A percentile compares a stretch with the other conserved stretches of the same genome.
Conservation (phyloP, 2,888 invertebrate genomes). For the Synanthedon myopaeformis region DNA sequence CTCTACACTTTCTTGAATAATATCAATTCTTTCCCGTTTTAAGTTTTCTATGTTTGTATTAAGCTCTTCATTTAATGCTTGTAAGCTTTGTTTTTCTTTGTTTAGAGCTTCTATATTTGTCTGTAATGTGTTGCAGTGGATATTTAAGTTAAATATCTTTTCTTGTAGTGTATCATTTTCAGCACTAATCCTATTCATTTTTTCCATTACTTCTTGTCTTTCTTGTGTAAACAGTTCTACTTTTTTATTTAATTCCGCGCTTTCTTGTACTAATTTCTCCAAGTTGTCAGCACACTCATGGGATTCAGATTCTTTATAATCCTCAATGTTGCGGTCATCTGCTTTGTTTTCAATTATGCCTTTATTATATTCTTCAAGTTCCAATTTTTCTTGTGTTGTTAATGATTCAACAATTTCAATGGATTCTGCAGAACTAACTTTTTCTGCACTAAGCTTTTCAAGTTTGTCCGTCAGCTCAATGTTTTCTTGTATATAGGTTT, state of each 20-base stretch:
- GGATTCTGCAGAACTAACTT: constrained; percentile 81
- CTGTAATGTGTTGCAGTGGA: constrained; percentile 60
- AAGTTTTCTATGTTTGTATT: constrained; percentile 53
- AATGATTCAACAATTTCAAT: constrained; percentile 80
- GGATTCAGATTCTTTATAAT: constrained; percentile 16
- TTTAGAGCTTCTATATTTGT: constrained; percentile 48
- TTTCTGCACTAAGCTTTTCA: constrained; percentile 78
- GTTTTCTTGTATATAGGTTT: constrained; percentile 78
- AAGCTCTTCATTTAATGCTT: constrained; percentile 39
- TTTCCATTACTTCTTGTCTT: constrained; percentile 76
- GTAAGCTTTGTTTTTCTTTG: constrained; percentile 50
- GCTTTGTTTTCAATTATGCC: constrained; percentile 38
- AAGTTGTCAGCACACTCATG: constrained; percentile 65
- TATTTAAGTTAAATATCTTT: constrained; percentile 61
- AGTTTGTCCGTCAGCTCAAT: constrained; percentile 79
- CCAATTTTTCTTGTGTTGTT: constrained; percentile 77
- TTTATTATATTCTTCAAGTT: constrained; percentile 76
- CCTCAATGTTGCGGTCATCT: constrained; percentile 17
- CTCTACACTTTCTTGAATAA: constrained; percentile 53
- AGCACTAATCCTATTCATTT: constrained; percentile 71
- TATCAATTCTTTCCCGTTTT: constrained; percentile 50
- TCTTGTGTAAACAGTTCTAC: constrained; percentile 78
- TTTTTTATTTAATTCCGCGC: constrained; percentile 74
- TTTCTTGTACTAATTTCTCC: constrained; percentile 72
- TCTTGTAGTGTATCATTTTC: constrained; percentile 71